phyloP scores from a whole-genome alignment of 2,797 vertebrate genomes.

The Iguana delicatissima region DNA sequence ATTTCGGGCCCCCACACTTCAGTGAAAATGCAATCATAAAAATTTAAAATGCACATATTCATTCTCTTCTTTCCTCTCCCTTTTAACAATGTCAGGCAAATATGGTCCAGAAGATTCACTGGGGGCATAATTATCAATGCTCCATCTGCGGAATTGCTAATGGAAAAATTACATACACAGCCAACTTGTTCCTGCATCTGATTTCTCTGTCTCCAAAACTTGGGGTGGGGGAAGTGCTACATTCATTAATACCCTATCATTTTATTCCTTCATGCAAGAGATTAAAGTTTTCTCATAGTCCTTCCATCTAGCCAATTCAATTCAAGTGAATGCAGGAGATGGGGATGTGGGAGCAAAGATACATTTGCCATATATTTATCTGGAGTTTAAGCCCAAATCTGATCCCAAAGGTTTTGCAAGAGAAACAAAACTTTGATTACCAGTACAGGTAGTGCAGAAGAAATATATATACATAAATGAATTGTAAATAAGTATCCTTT shows the following conservation, averaged over 20 bases:
- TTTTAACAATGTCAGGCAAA: constrained; percentile 69
- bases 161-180: constrained; percentile 75
- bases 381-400: not conserved
- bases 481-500: constrained; percentile 11
- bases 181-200: constrained; percentile 63
- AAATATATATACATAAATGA: not conserved
- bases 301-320: not conserved
- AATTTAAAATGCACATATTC: constrained; percentile 75
- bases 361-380: not conserved
- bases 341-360: not conserved
- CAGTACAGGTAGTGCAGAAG: not conserved
- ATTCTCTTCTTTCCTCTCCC: constrained; percentile 54
- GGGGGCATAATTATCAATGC: constrained; percentile 70
- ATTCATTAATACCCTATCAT: constrained; percentile 61
- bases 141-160: constrained; percentile 75
- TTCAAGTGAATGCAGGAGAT: not conserved
- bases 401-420: not conserved
- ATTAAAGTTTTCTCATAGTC: not conserved
- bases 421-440: not conserved
- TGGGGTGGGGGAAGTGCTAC: constrained; percentile 6
- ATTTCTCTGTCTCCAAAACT: constrained; percentile 72
- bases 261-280: constrained; percentile 41
- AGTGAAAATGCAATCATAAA: constrained; percentile 74
- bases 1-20: constrained; percentile 63
- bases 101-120: constrained; percentile 63